These are phyloP conservation scores for Drymonia ruficornis DNA, from an alignment of 2,888 invertebrate genomes.

Conservation along the genomic window DNA sequence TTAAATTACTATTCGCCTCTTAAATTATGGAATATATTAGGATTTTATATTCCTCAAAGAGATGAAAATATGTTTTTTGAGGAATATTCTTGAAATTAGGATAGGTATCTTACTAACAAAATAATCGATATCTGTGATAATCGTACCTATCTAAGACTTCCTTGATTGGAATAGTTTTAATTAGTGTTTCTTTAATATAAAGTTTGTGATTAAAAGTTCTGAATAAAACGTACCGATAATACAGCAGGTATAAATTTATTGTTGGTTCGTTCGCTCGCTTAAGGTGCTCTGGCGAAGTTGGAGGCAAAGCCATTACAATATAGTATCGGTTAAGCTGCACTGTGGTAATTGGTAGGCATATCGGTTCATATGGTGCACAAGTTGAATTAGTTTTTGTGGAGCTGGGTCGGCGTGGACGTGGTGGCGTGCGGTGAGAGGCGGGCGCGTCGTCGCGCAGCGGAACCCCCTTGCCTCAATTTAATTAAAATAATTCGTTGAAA, in stretches of 20 bases:
- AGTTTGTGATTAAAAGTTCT: too few relatives aligned
- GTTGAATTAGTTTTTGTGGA: constrained; percentile 51
- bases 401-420: constrained; percentile 11
- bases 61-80: constrained; percentile 9
- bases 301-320: neutral
- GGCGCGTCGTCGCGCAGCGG: constrained; percentile 27
- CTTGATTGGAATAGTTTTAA: neutral
- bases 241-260: neutral
- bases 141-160: neutral
- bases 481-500: constrained; percentile 62
- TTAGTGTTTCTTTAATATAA: too few relatives aligned
- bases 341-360: constrained; percentile 39
- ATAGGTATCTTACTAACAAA: neutral
- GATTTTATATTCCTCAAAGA: constrained; percentile 19
- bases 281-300: neutral
- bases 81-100: neutral
- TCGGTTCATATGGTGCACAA: constrained; percentile 34
- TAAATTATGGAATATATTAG: constrained; percentile 32
- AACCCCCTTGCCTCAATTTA: constrained; percentile 52
- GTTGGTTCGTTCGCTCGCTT: neutral
- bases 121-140: neutral
- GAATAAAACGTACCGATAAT: too few relatives aligned
- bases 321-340: constrained; percentile 21
- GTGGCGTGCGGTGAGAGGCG: constrained; percentile 23
- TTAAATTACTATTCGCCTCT: constrained; percentile 58